A percentile compares a stretch with the other conserved stretches of the same genome.
These are phyloP conservation scores for Spialia ferax DNA, from an alignment of 2,888 invertebrate species.

Conservation along the genomic window DNA sequence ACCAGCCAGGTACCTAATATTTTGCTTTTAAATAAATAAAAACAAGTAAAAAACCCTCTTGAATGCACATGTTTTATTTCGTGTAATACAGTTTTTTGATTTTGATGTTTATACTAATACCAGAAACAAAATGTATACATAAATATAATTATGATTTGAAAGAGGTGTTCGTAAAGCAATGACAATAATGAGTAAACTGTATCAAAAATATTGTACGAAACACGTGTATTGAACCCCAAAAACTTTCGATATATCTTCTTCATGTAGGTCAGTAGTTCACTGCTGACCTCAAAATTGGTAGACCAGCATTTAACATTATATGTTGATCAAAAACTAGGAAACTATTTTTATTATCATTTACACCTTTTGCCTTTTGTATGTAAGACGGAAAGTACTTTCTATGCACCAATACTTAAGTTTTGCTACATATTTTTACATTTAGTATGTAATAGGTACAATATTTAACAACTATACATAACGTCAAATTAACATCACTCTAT, in stretches of 20 bases:
- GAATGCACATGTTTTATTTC: slow-evolving; percentile 38
- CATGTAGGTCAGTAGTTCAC: neutral
- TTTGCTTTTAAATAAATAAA: no score
- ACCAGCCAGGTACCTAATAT: no score
- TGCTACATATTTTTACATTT: slow-evolving; percentile 18
- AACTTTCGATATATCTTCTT: neutral
- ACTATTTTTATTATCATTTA: neutral
- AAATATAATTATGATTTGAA: slow-evolving; percentile 32
- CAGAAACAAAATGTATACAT: slow-evolving; percentile 38
- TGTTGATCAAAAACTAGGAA: neutral
- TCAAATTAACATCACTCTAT: slow-evolving; percentile 8
- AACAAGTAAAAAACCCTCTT: slow-evolving; percentile 4
- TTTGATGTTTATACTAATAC: slow-evolving; percentile 38
- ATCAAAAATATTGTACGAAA: slow-evolving; percentile 30
- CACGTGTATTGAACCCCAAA: neutral
- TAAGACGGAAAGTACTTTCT: neutral
- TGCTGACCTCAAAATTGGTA: slow-evolving; percentile 20
- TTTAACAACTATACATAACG: slow-evolving; percentile 12
- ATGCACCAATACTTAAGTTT: neutral
- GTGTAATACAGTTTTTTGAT: slow-evolving; percentile 32
- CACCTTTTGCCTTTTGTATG: neutral
- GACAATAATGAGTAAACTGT: slow-evolving; percentile 36
- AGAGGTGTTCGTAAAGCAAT: slow-evolving; percentile 38
- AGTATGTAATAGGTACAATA: slow-evolving; percentile 20
- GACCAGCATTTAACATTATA: neutral